Percentiles rank a stretch among this genome's conserved stretches.
Conservation (phyloP, 2,113 vertebrate genomes). For the Dasyprocta punctata region DNA sequence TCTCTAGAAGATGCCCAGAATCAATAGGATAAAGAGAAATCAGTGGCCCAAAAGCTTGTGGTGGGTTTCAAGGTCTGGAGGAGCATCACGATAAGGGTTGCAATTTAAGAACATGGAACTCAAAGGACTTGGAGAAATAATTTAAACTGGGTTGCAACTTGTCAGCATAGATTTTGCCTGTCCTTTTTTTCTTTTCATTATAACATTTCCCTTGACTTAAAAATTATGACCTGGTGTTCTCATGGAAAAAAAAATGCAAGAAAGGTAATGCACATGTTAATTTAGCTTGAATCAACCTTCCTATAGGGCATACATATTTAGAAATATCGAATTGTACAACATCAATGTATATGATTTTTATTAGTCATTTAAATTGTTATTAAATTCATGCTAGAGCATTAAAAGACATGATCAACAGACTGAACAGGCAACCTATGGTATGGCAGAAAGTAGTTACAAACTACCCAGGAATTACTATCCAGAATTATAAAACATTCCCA, state of each 20-base stretch:
- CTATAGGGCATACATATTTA: background rate
- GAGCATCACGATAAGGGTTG: background rate
- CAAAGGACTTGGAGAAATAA: conserved; percentile 17
- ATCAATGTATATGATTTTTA: background rate
- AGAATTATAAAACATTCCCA: conserved; percentile 9
- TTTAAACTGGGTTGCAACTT: background rate
- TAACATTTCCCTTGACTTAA: conserved; percentile 32
- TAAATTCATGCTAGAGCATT: background rate
- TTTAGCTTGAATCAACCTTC: background rate
- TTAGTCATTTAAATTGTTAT: background rate
- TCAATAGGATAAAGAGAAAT: background rate
- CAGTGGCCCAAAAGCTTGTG: background rate
- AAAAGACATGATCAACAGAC: background rate
- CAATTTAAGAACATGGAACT: background rate
- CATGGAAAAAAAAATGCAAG: background rate
- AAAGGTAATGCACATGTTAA: background rate
- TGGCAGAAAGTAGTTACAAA: conserved; percentile 29
- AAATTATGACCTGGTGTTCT: background rate
- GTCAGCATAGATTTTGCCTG: background rate
- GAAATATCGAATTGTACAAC: background rate
- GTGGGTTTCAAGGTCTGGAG: background rate
- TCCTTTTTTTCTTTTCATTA: conserved; percentile 35
- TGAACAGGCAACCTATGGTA: background rate
- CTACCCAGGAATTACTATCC: background rate
- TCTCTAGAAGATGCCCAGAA: conserved; percentile 6